Evolutionary conservation across 2,888 invertebrate species (phyloP).

Genomic region (Acanthacorydalis orientalis): DNA sequence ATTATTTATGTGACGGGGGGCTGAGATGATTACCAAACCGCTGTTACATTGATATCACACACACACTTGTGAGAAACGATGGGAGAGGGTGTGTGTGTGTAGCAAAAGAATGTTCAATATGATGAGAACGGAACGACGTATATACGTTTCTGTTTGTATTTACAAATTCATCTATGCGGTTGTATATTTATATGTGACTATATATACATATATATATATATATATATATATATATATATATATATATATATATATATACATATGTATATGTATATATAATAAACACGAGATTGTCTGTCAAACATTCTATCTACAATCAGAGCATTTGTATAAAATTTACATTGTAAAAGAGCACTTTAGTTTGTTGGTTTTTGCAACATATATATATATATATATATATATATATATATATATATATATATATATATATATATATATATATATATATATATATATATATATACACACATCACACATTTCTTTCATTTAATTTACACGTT

Average conservation of each 20-base stretch:
- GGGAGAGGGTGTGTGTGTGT: not conserved
- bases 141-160: not conserved
- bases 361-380: not conserved
- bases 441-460: too few species aligned
- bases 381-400: too few species aligned
- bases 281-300: not conserved
- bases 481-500: not conserved
- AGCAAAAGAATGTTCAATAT: not conserved
- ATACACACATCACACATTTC: not conserved
- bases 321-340: slow-evolving; percentile 3
- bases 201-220: slow-evolving; percentile 5
- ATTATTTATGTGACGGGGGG: too few species aligned
- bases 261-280: slow-evolving; percentile 6
- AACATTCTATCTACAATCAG: too few species aligned
- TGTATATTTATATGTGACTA: slow-evolving; percentile 5
- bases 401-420: too few species aligned
- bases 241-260: slow-evolving; percentile 5
- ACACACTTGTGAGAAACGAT: not conserved
- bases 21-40: too few species aligned
- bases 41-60: too few species aligned
- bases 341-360: slow-evolving; percentile 2
- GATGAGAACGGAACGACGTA: not conserved
- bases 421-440: too few species aligned
- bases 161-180: too few species aligned
- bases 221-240: slow-evolving; percentile 7